phyloP scores from a whole-genome alignment of 2,888 invertebrate genomes.

The Agriotes lineatus region DNA sequence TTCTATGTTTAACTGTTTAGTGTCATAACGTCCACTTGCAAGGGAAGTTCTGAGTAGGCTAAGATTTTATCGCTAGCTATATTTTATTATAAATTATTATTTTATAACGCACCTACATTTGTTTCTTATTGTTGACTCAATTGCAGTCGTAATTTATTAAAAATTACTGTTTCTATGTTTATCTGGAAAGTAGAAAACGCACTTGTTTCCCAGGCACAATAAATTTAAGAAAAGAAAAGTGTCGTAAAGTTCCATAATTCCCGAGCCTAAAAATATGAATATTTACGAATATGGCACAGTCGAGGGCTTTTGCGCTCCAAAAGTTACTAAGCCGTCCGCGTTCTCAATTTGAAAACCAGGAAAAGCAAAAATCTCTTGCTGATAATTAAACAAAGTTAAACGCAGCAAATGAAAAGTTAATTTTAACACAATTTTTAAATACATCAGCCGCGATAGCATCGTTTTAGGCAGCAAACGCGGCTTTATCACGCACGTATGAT shows the following conservation, averaged over 20 bases:
- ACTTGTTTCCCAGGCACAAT: too few relatives aligned
- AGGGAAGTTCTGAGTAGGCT: too few relatives aligned
- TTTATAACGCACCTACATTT: too few relatives aligned
- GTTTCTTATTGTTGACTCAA: too few relatives aligned
- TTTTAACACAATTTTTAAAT: neutral
- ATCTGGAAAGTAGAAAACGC: too few relatives aligned
- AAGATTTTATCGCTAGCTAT: too few relatives aligned
- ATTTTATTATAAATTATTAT: too few relatives aligned
- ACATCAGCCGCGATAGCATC: slow-evolving; percentile 5
- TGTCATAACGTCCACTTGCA: too few relatives aligned
- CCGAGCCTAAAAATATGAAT: slow-evolving; percentile 4
- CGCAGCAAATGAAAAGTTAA: slow-evolving; percentile 8
- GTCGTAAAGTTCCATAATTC: neutral
- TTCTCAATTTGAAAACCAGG: neutral
- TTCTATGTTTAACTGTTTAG: too few relatives aligned
- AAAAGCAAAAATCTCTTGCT: neutral
- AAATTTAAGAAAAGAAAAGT: neutral
- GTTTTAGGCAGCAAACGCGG: neutral
- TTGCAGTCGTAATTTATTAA: too few relatives aligned
- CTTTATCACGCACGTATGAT: slow-evolving; percentile 19
- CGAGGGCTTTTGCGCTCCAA: neutral
- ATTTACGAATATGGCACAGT: slow-evolving; percentile 8
- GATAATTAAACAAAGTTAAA: slow-evolving; percentile 11
- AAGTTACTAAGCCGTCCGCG: neutral
- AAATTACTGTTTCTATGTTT: too few relatives aligned